phyloP scores from a whole-genome alignment of 2,888 invertebrate species.

The Branchinecta sandiegonensis region DNA sequence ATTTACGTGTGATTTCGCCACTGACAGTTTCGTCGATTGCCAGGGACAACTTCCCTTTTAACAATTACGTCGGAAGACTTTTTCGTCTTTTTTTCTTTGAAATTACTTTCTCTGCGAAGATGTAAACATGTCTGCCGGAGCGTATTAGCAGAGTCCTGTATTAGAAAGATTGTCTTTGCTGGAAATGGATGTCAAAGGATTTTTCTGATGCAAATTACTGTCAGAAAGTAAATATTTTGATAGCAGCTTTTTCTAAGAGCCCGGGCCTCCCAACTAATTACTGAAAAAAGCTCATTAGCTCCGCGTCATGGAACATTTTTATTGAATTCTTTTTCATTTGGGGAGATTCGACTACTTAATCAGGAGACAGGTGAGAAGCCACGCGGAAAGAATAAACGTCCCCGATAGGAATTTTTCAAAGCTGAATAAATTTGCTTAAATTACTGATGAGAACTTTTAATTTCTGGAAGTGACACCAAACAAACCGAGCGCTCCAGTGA shows the following conservation, averaged over 20 bases:
- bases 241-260: not conserved
- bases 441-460: constrained; percentile 13
- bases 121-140: too few species aligned
- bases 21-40: too few species aligned
- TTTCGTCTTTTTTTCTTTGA: too few species aligned
- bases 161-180: too few species aligned
- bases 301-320: constrained; percentile 10
- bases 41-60: too few species aligned
- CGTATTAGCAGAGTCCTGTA: too few species aligned
- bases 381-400: constrained; percentile 3
- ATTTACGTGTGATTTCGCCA: too few species aligned
- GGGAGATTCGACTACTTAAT: constrained; percentile 10
- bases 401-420: constrained; percentile 14
- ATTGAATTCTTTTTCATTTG: constrained; percentile 3
- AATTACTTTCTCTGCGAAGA: too few species aligned
- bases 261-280: not conserved
- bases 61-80: too few species aligned
- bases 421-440: constrained; percentile 10
- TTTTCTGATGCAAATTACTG: constrained; percentile 15
- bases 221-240: constrained; percentile 9
- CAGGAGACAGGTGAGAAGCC: constrained; percentile 2
- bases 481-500: not conserved
- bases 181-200: not conserved
- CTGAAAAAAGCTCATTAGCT: constrained; percentile 11
- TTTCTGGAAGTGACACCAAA: constrained; percentile 3